These are phyloP conservation scores for Stichopus chloronotus DNA, from an alignment of 35 echinoderm and acorn worm species.

Conservation along the genomic window DNA sequence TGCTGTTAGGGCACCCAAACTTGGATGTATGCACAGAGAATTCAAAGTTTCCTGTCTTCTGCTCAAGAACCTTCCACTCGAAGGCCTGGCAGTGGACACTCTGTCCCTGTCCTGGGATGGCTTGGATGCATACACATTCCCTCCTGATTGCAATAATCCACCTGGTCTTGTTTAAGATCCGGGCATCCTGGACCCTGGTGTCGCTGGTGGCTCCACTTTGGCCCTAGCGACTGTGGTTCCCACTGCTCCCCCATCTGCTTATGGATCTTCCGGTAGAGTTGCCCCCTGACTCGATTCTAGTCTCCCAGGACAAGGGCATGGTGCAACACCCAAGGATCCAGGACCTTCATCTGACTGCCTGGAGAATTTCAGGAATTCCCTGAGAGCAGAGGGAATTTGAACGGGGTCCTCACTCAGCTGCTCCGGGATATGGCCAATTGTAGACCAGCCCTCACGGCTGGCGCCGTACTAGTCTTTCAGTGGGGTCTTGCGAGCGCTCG, in stretches of 20 bases:
- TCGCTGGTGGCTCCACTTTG: conserved; percentile 16
- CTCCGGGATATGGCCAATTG: too few species aligned
- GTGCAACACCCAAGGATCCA: not conserved
- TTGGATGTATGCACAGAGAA: too few species aligned
- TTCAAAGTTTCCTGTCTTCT: too few species aligned
- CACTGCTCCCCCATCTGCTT: not conserved
- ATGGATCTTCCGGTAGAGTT: not conserved
- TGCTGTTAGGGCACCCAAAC: too few species aligned
- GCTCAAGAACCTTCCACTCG: too few species aligned
- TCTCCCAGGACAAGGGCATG: not conserved
- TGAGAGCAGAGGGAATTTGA: conserved; percentile 14
- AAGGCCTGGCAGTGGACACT: too few species aligned
- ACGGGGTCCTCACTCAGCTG: too few species aligned
- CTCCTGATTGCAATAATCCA: not conserved
- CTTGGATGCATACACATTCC: not conserved
- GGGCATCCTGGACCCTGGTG: too few species aligned
- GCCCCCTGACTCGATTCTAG: not conserved
- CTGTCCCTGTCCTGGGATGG: not conserved
- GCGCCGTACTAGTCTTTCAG: too few species aligned
- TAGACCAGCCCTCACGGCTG: too few species aligned
- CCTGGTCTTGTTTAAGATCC: too few species aligned
- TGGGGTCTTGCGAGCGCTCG: too few species aligned
- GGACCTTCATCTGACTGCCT: conserved; percentile 10
- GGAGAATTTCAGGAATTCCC: conserved; percentile 6
- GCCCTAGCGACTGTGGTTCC: conserved; percentile 1